Evolutionary conservation across 1,140 invertebrate species (phyloP).

Genomic region (Triops longicaudatus): DNA sequence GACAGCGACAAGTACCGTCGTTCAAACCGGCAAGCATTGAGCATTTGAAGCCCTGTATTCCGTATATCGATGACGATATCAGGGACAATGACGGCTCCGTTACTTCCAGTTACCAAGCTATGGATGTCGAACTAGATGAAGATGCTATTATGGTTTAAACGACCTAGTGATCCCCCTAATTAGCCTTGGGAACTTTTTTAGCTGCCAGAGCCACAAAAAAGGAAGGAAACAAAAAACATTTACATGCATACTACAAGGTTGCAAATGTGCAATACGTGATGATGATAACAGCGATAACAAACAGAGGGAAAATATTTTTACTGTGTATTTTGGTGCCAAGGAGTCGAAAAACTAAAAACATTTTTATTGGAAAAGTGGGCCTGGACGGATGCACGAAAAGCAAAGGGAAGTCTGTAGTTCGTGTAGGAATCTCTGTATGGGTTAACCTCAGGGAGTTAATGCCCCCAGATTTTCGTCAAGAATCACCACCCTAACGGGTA

Average conservation of each 20-base stretch:
- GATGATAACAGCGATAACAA: not conserved
- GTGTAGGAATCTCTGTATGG: not conserved
- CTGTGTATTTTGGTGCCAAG: not conserved
- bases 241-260: not conserved
- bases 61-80: constrained; percentile 17
- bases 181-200: not conserved
- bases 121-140: constrained; percentile 32
- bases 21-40: not conserved
- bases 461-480: not conserved
- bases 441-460: not conserved
- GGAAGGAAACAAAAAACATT: not conserved
- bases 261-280: not conserved
- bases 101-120: constrained; percentile 34
- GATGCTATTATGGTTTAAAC: constrained; percentile 34
- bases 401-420: not conserved
- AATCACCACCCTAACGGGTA: not conserved
- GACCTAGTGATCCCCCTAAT: not conserved
- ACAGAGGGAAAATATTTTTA: not conserved
- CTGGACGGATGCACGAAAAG: no score
- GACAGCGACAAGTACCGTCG: not conserved
- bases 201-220: no score
- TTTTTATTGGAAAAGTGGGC: not conserved
- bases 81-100: constrained; percentile 33
- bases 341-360: not conserved
- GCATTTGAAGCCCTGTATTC: not conserved